These are phyloP conservation scores for Oreochromis grahami DNA, from an alignment of 2,797 vertebrate genomes.

Conservation along the genomic window DNA sequence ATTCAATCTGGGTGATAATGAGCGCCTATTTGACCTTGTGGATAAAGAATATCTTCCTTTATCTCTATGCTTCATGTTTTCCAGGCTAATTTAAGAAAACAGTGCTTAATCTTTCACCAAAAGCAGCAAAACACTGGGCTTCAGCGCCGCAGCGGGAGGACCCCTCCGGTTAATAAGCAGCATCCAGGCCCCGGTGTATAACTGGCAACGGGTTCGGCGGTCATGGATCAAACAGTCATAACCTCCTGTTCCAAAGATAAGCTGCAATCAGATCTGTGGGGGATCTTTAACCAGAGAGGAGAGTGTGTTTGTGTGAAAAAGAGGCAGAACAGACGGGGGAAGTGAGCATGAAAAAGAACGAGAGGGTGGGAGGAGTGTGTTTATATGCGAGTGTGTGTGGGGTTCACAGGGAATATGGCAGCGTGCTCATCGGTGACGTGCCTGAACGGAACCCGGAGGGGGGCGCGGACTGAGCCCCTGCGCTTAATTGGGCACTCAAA, in stretches of 20 bases:
- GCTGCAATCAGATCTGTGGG: conserved; percentile 66
- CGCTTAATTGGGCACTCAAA: conserved; percentile 80
- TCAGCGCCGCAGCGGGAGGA: conserved; percentile 41
- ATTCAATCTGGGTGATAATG: conserved; percentile 70
- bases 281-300: conserved; percentile 66
- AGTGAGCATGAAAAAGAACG: conserved; percentile 64
- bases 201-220: conserved; percentile 64
- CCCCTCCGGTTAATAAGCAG: conserved; percentile 61
- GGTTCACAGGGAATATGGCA: conserved; percentile 44
- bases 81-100: conserved; percentile 73
- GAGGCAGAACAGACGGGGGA: conserved; percentile 61
- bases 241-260: conserved; percentile 77
- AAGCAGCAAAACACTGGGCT: conserved; percentile 60
- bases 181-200: conserved; percentile 55
- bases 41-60: conserved; percentile 64
- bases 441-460: conserved; percentile 67
- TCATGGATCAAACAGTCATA: conserved; percentile 75
- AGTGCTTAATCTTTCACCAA: conserved; percentile 73
- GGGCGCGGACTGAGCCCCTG: conserved; percentile 62
- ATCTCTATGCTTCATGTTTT: conserved; percentile 65
- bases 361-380: conserved; percentile 37
- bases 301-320: conserved; percentile 58
- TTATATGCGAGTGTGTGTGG: conserved; percentile 5
- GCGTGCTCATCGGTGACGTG: conserved; percentile 54
- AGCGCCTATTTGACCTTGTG: conserved; percentile 66